phyloP scores from a whole-genome alignment of 2,797 vertebrate genomes.

The Chaetodon trifasciatus region DNA sequence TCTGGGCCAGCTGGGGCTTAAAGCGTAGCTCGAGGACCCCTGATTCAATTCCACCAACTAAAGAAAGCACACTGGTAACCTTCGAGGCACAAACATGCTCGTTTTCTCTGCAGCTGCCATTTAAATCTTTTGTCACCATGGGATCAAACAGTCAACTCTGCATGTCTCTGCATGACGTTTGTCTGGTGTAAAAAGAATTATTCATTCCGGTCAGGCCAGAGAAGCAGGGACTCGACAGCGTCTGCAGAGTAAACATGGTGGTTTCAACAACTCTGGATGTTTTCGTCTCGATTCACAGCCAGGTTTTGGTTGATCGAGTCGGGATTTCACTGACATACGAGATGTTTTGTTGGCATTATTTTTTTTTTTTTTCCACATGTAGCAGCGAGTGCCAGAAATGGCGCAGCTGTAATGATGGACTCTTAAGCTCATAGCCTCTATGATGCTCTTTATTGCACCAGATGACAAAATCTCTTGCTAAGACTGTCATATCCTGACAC shows the following conservation, averaged over 20 bases:
- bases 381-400: slow-evolving; percentile 56
- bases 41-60: slow-evolving; percentile 6
- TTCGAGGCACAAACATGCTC: not conserved
- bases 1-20: not conserved
- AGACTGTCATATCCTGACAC: slow-evolving; percentile 39
- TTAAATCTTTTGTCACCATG: slow-evolving; percentile 18
- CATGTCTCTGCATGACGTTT: slow-evolving; percentile 30
- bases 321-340: slow-evolving; percentile 2
- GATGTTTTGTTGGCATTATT: slow-evolving; percentile 35
- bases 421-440: slow-evolving; percentile 28
- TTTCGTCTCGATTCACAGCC: slow-evolving; percentile 36
- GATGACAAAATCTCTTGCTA: slow-evolving; percentile 64
- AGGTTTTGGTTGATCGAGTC: slow-evolving; percentile 29
- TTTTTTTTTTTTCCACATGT: slow-evolving; percentile 45
- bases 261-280: slow-evolving; percentile 30
- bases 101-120: not conserved
- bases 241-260: slow-evolving; percentile 50
- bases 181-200: slow-evolving; percentile 28
- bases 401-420: slow-evolving; percentile 27
- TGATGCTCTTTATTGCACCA: slow-evolving; percentile 45
- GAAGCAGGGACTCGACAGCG: slow-evolving; percentile 7
- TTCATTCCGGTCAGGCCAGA: slow-evolving; percentile 21
- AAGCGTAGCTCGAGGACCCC: not conserved
- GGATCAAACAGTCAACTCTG: not conserved
- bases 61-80: not conserved